phyloP scores from a whole-genome alignment of 2,113 vertebrate genomes.

The Pleuronectes platessa region DNA sequence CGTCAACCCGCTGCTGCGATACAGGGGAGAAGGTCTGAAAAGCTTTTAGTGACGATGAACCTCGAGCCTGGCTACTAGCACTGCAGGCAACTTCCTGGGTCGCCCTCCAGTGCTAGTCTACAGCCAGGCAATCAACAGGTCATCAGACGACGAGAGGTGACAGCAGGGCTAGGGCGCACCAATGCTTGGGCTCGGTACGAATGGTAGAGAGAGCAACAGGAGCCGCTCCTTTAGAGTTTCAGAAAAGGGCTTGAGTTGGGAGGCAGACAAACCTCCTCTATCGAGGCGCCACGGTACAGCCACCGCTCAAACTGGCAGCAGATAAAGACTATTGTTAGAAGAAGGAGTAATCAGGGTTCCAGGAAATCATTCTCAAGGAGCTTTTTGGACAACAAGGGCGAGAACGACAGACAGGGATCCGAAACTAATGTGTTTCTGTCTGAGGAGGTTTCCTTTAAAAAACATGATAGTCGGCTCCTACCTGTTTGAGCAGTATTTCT shows the following conservation, averaged over 20 bases:
- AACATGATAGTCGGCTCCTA: background rate
- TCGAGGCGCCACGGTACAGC: slow-evolving; percentile 30
- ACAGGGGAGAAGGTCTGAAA: slow-evolving; percentile 29
- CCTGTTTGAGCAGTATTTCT: background rate
- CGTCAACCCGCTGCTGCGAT: slow-evolving; percentile 15
- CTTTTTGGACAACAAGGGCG: slow-evolving; percentile 16
- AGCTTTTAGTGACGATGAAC: slow-evolving; percentile 27
- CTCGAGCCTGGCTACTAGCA: slow-evolving; percentile 22
- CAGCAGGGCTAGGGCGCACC: slow-evolving; percentile 48
- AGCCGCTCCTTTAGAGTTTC: slow-evolving; percentile 51
- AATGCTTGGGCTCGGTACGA: slow-evolving; percentile 68
- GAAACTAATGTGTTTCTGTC: background rate
- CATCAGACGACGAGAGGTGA: slow-evolving; percentile 57
- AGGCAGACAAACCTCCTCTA: slow-evolving; percentile 39
- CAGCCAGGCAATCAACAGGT: slow-evolving; percentile 54
- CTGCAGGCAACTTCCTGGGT: slow-evolving; percentile 36
- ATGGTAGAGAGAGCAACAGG: slow-evolving; percentile 54
- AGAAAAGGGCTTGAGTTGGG: slow-evolving; percentile 44
- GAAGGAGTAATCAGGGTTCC: slow-evolving; percentile 27
- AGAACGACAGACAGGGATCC: background rate
- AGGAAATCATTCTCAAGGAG: background rate
- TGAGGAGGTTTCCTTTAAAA: background rate
- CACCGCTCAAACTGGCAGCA: slow-evolving; percentile 7
- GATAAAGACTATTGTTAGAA: slow-evolving; percentile 16
- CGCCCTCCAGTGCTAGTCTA: slow-evolving; percentile 41